A percentile compares a stretch with the other conserved stretches of the same genome.
These are phyloP conservation scores for Malurus cyaneus DNA, from an alignment of 2,113 vertebrate species.

Conservation along the genomic window DNA sequence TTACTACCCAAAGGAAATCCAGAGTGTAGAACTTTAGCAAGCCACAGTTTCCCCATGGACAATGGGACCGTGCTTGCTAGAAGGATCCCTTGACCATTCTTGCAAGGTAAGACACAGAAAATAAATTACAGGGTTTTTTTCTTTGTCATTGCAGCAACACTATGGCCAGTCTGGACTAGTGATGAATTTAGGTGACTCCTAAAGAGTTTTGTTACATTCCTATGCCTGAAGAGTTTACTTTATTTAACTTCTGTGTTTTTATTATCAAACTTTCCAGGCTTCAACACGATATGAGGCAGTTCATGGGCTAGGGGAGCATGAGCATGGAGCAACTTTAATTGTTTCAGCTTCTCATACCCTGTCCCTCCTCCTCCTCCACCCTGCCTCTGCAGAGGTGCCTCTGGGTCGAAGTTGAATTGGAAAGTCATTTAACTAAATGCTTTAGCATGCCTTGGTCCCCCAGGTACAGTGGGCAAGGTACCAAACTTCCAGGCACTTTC, in stretches of 20 bases:
- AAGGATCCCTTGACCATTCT: neutral
- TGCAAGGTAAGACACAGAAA: neutral
- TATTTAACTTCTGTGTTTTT: slow-evolving; percentile 46
- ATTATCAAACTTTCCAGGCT: slow-evolving; percentile 21
- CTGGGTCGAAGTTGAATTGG: slow-evolving; percentile 27
- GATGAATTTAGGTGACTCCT: slow-evolving; percentile 14
- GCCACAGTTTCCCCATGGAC: neutral
- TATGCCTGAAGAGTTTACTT: slow-evolving; percentile 42
- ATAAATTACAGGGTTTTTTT: neutral
- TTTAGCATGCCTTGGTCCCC: neutral
- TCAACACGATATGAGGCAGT: neutral
- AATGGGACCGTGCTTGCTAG: neutral
- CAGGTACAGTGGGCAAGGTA: neutral
- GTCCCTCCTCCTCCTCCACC: neutral
- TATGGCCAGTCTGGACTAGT: neutral
- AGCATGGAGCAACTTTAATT: neutral
- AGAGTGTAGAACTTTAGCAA: neutral
- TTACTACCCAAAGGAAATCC: neutral
- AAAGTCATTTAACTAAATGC: slow-evolving; percentile 45
- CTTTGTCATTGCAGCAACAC: neutral
- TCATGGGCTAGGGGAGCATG: neutral
- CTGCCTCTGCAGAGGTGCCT: neutral
- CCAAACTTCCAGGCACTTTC: neutral
- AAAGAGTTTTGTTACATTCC: slow-evolving; percentile 22
- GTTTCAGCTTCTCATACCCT: neutral